Conservation (phyloP, 2,888 invertebrate species). For the Lasioglossum zephyrum region DNA sequence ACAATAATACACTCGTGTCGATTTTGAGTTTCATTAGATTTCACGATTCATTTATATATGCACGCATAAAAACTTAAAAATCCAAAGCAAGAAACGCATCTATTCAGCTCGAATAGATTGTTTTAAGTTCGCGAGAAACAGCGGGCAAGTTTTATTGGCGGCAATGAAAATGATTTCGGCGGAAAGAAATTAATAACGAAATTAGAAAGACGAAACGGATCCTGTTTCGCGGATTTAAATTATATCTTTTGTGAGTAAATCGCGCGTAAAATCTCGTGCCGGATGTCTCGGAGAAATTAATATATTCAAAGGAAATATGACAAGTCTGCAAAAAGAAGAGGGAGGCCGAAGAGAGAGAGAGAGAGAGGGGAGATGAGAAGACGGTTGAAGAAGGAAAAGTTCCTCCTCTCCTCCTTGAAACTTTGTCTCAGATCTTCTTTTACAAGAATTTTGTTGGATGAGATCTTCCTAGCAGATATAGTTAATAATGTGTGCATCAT, state of each 20-base stretch:
- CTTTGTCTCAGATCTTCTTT: conserved; percentile 40
- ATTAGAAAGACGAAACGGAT: neutral
- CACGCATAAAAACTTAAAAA: neutral
- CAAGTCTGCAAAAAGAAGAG: conserved; percentile 36
- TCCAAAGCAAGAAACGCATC: neutral
- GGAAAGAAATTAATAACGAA: neutral
- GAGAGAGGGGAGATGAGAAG: neutral
- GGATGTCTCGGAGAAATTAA: conserved; percentile 40
- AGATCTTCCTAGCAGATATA: conserved; percentile 17
- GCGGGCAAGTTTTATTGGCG: neutral
- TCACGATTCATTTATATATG: no score
- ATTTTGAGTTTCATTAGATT: neutral
- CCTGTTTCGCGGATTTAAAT: conserved; percentile 18
- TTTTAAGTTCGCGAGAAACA: neutral
- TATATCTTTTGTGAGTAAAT: conserved; percentile 27
- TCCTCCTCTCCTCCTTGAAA: conserved; percentile 29
- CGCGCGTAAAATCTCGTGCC: conserved; percentile 38
- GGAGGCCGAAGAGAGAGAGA: neutral
- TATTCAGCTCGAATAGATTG: no score
- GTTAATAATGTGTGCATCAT: conserved; percentile 42
- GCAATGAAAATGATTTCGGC: neutral
- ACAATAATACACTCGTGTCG: neutral
- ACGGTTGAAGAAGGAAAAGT: conserved; percentile 30
- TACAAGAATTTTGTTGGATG: conserved; percentile 31
- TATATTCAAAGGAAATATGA: conserved; percentile 48